phyloP scores from a whole-genome alignment of 2,113 vertebrate species.

The Tautogolabrus adspersus region DNA sequence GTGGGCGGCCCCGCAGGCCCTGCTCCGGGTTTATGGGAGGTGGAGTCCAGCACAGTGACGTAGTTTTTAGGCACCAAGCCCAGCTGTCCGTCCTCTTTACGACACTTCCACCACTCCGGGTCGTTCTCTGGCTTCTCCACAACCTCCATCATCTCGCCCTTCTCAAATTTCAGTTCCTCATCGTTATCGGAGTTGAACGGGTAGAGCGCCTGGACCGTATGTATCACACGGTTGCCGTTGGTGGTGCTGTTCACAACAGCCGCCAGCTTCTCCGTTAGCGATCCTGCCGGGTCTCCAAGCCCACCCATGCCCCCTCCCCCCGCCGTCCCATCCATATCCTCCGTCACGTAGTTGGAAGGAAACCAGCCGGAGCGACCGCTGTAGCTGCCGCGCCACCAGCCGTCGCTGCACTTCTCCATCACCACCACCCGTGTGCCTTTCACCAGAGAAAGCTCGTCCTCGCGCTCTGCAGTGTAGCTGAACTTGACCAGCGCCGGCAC shows the following conservation, averaged over 20 bases:
- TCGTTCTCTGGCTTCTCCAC: conserved; percentile 94
- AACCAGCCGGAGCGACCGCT: conserved; percentile 91
- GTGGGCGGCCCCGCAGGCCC: conserved; percentile 86
- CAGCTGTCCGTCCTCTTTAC: conserved; percentile 90
- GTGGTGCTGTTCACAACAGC: conserved; percentile 86
- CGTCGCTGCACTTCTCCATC: conserved; percentile 95
- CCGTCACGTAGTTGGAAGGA: conserved; percentile 93
- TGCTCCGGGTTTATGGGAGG: conserved; percentile 72
- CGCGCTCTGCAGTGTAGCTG: conserved; percentile 91
- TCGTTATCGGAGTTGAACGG: conserved; percentile 91
- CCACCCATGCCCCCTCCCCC: conserved; percentile 76
- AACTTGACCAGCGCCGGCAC: conserved; percentile 92
- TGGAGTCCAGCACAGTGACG: conserved; percentile 88
- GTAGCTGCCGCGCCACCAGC: conserved; percentile 94
- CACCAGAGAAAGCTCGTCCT: conserved; percentile 91
- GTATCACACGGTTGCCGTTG: conserved; percentile 86
- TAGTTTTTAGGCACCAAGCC: conserved; percentile 94
- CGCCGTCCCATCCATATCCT: conserved; percentile 88
- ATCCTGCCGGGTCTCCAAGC: conserved; percentile 83
- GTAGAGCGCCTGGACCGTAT: conserved; percentile 92
- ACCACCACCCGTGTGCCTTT: conserved; percentile 92
- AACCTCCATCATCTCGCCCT: conserved; percentile 93
- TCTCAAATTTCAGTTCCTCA: conserved; percentile 94
- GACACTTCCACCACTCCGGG: conserved; percentile 95
- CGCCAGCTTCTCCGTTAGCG: conserved; percentile 89